Base-by-base conservation (phyloP, 2,888 invertebrate genomes). In the Netelia virgata region DNA sequence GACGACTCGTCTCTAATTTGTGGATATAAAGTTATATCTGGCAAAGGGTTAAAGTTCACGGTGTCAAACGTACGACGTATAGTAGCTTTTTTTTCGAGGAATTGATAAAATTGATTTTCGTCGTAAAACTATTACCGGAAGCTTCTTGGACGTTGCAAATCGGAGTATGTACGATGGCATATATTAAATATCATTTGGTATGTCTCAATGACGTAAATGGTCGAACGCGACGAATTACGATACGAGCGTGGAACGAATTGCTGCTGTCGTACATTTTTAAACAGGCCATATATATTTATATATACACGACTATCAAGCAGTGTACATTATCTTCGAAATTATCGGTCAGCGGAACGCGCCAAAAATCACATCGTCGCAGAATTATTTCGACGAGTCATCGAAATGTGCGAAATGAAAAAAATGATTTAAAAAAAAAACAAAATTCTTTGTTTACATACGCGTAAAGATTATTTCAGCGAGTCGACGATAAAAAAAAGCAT, bases 191-290 rank as follows among this genome's bases (percentile, higher is more conserved):
- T 28, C 36, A 72, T 77, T 73, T 73, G 68, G 74, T 69, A 18
- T 63, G 69, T 20, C 68, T 63, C 61, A 63, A 77, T 84, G 77
- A 77, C 73, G 75, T 69, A 41, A 63, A 73, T 69, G 61, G 63
- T 68, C 59, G 53, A 82, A 72, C 53, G 36, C 61, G 72, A n/a
- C 80, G 59, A 77, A 77, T 84, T 84, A 76, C 41, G 18, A 28
- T 59, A 10, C 23, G 50, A n/a, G 41, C 55, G 68, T 57, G 41
- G 55, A 59, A 82, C 53, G 50, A 43, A 47, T 1, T 20, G 57
- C 10, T 73, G 23, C 55, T 16, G 43, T 8, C 64, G 11, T 50
- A 23, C 43, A 63, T 80, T 80, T 20, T 55, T 57, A 57, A 1
- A 57, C 18, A 57, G 9, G 57, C 3, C 9, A 57, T 20, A 57